A percentile compares a stretch with the other conserved stretches of the same genome.
phyloP scores from a whole-genome alignment of 1,140 invertebrate genomes.

The Colletes gigas region DNA sequence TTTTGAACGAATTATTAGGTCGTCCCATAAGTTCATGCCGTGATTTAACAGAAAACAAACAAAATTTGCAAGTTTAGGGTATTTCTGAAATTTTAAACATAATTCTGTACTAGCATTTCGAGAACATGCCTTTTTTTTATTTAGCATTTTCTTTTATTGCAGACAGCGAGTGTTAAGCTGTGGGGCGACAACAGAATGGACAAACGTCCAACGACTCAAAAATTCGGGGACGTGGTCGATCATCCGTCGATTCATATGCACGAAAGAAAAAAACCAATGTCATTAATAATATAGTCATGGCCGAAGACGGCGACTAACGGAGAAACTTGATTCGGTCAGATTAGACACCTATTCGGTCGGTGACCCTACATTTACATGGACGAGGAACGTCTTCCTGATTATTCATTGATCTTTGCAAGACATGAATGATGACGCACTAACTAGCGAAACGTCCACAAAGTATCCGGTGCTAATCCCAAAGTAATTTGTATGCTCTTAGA shows the following conservation, averaged over 20 bases:
- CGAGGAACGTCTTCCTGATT: constrained; percentile 5
- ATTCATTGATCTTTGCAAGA: constrained; percentile 19
- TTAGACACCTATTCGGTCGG: constrained; percentile 53
- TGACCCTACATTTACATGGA: constrained; percentile 41
- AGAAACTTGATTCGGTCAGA: constrained; percentile 51
- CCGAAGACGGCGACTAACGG: constrained; percentile 45
- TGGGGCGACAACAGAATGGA: not conserved
- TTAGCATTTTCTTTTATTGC: not conserved
- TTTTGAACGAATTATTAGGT: no score
- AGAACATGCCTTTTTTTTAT: no score
- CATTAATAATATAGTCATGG: constrained; percentile 31
- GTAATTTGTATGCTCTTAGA: not conserved
- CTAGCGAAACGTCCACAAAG: not conserved
- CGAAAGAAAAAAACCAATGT: constrained; percentile 12
- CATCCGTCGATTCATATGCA: constrained; percentile 33
- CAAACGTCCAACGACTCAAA: not conserved
- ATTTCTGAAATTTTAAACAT: no score
- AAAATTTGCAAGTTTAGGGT: no score
- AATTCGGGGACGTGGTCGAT: constrained; percentile 18
- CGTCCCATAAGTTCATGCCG: no score
- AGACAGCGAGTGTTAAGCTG: not conserved
- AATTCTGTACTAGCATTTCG: no score
- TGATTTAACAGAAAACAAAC: no score
- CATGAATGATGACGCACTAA: constrained; percentile 12
- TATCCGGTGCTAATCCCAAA: not conserved